Base-by-base conservation (phyloP, 2,888 invertebrate species). In the Clepsis dumicolana region DNA sequence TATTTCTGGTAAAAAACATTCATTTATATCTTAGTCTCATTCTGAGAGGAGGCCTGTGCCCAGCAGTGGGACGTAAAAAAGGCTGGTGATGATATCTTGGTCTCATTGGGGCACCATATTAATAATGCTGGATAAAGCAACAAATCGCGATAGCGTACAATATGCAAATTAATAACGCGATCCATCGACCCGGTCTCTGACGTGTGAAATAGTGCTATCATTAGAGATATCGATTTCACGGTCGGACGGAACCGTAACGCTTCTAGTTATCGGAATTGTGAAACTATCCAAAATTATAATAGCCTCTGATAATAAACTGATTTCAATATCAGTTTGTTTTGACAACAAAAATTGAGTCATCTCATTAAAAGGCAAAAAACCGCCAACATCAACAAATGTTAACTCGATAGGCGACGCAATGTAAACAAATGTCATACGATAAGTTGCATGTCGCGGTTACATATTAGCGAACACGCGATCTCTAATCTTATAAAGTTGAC, bases 371-470 rank as follows among this genome's bases (percentile, higher is more conserved):
- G 10, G 12, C 2, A 21, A 2, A 2, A 12, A 48, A 21, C 0
- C 48, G 16, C 16, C 8, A 44, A 44, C 41, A 18, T 7, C 3
- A 8, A 44, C 16, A 18, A 18, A n/a, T n/a, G n/a, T n/a, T n/a
- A 10, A 48, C 21, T 21, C 0, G 21, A 21, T 44, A 18, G 12
- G 12, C 12, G 25, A 32, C 5, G 32, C 18, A 18, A 18, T 14
- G 56, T 62, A 62, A 66, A 54, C 61, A 66, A 66, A 35, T 56
- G 48, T 62, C 61, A 35, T 50, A 27, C 66, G 54, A 66, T 62
- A 54, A 60, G 18, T 35, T 56, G 54, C 62, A 56, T 44, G 29
- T 16, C 4, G n/a, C 32, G 54, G 61, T 66, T 29, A 44, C 60
- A 44, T 29, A 48, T 54, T 44, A 32, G 41, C 29, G 32, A 25